Conservation (phyloP, 2,797 vertebrate species). For the Acrossocheilus wenchowensis region DNA sequence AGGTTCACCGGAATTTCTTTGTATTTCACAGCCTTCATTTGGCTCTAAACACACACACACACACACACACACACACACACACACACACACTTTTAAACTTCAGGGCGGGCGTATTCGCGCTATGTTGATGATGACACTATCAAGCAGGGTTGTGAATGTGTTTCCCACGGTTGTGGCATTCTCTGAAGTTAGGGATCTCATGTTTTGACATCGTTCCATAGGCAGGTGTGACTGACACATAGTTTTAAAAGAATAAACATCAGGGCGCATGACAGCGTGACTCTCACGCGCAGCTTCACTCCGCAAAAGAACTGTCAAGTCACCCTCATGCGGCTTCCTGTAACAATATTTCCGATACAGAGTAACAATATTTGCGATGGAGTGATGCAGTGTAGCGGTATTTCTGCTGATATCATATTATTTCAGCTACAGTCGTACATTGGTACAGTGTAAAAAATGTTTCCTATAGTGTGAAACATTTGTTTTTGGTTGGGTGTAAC, state of each 20-base stretch:
- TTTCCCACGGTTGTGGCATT: background rate
- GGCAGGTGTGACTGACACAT: background rate
- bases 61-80: no score
- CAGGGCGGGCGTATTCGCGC: background rate
- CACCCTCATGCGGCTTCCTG: slow-evolving; percentile 16
- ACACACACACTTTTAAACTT: background rate
- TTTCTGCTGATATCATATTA: background rate
- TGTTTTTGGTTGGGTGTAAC: background rate
- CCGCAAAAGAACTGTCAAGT: slow-evolving; percentile 22
- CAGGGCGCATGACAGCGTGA: background rate
- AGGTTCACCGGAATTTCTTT: background rate
- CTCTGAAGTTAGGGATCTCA: background rate
- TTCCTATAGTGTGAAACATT: background rate
- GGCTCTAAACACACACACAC: background rate
- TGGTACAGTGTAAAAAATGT: background rate
- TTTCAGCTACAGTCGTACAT: background rate
- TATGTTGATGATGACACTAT: background rate
- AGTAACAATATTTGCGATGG: background rate
- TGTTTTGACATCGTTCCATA: background rate
- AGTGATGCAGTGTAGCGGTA: background rate
- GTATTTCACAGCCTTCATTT: background rate
- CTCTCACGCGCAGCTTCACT: slow-evolving; percentile 12
- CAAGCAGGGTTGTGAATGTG: background rate
- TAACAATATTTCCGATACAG: background rate
- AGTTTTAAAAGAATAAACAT: slow-evolving; percentile 7